Base-by-base conservation (phyloP, 2,888 invertebrate species). In the Acrobasis consociella region DNA sequence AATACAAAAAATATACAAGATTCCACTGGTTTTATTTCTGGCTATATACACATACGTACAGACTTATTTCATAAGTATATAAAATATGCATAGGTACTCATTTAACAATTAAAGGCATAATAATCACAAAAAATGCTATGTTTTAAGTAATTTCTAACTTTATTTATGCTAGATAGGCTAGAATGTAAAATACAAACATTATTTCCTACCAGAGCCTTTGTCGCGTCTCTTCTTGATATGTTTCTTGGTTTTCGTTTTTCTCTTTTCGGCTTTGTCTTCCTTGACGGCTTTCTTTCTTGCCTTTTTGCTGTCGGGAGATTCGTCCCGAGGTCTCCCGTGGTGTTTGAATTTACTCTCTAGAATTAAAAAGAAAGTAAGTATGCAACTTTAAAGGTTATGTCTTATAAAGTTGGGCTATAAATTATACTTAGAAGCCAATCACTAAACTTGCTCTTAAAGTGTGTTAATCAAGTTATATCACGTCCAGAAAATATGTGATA, bases 151-250 rank as follows among this genome's bases (percentile, higher is more conserved):
- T 7, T 31, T 31, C 1, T 31, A 42, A 42, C 13, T 11, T 11
- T 42, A 42, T 13, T 11, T 42, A 10, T 13, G 11, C 1, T 42
- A 11, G 13, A 10, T 7, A 42, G 13, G 2, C 11, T 10, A 42
- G 10, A 42, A 10, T 15, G 58, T 38, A 10, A 11, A 63, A 56
- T 60, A 65, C 60, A 58, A 63, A 38, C 9, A 53, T 75, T 80
- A 91, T 77, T 89, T 90, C 72, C 86, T 87, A 11, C 69, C 80
- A 49, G 81, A 68, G 5, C 89, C 88, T 80, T 95, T 96, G 79
- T 97, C 97, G 78, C 97, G 95, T 69, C 97, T 93, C 78, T 98
- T 99, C 81, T 99, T 99, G 0, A 98, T 86, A 84, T 99, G 97
- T 84, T 99, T 99, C 75, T 98, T 98, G 0, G 97, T 94, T 93